Evolutionary conservation across 2,888 invertebrate species (phyloP).

Genomic region (Eupithecia dodoneata): DNA sequence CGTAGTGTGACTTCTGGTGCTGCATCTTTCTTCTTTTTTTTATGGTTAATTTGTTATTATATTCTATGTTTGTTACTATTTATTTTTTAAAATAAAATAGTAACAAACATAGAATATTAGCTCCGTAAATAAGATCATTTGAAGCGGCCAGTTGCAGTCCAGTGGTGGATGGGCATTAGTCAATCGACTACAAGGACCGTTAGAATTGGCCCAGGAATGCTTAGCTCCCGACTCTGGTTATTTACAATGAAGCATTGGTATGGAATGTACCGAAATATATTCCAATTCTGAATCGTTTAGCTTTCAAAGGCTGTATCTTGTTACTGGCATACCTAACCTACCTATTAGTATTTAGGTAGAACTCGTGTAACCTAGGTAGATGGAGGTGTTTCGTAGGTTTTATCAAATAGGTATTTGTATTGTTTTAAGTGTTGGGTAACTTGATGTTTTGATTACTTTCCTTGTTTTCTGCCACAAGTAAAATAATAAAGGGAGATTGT

Average conservation of each 20-base stretch:
- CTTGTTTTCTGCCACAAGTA: neutral
- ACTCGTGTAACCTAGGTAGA: neutral
- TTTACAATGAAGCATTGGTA: neutral
- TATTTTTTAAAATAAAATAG: no score
- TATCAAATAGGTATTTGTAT: neutral
- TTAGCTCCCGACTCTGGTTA: neutral
- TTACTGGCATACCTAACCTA: neutral
- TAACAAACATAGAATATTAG: no score
- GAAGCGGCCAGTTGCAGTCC: neutral
- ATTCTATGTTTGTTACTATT: no score
- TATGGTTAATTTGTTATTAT: no score
- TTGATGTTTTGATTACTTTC: neutral
- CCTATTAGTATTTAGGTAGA: neutral
- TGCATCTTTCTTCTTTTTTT: no score
- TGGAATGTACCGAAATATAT: constrained; percentile 10
- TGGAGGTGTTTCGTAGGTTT: neutral
- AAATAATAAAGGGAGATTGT: no score
- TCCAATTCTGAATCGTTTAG: neutral
- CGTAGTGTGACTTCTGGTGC: no score
- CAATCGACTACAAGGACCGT: neutral
- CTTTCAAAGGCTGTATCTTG: neutral
- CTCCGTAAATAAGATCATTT: neutral
- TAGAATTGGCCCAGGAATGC: constrained; percentile 11
- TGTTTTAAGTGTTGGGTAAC: neutral
- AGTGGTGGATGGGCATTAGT: neutral